Conservation (phyloP, 1,140 invertebrate genomes). For the Tachypleus tridentatus region DNA sequence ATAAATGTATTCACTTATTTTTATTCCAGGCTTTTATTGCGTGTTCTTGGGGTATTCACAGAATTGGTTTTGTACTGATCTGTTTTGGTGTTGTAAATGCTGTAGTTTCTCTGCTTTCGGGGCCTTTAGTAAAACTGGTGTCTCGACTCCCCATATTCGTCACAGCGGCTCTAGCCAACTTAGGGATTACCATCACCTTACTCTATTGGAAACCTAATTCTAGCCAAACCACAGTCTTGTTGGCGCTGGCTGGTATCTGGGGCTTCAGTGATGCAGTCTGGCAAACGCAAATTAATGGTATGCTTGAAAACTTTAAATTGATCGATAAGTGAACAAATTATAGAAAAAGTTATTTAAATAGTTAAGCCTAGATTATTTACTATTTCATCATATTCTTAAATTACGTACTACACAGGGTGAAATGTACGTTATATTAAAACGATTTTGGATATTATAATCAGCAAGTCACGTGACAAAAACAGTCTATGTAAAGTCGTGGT, state of each 20-base stretch:
- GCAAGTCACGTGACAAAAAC: no score
- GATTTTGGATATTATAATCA: no score
- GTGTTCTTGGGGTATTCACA: constrained; percentile 75
- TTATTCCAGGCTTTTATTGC: constrained; percentile 73
- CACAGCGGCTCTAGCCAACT: constrained; percentile 61
- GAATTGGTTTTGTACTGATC: constrained; percentile 89
- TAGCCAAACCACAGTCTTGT: constrained; percentile 65
- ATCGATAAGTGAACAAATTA: no score
- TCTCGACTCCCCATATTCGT: constrained; percentile 76
- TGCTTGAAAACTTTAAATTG: no score
- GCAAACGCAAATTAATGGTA: constrained; percentile 95
- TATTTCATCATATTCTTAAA: no score
- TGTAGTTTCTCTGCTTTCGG: constrained; percentile 73
- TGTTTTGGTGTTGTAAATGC: constrained; percentile 86
- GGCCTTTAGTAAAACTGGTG: constrained; percentile 80
- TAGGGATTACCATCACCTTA: constrained; percentile 56
- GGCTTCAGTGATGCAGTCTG: constrained; percentile 90
- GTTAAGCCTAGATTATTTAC: no score
- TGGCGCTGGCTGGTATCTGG: constrained; percentile 82
- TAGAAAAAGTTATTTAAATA: no score
- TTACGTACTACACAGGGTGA: no score
- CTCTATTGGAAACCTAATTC: constrained; percentile 78
- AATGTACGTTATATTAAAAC: no score
- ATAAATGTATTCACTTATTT: no score
- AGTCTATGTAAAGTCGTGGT: no score